Conservation (phyloP, 2,113 vertebrate genomes). For the Hippocampus barbouri region DNA sequence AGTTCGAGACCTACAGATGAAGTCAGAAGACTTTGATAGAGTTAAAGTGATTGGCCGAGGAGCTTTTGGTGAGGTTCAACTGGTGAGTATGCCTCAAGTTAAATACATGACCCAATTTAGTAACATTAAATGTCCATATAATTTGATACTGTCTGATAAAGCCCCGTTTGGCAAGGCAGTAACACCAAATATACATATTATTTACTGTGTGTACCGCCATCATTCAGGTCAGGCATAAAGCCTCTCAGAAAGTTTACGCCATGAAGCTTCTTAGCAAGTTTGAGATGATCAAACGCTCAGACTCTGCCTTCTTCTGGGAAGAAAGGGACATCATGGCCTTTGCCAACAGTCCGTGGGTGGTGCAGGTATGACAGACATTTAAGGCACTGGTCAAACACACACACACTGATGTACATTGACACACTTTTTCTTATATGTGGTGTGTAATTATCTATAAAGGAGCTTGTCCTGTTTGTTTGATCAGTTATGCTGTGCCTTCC, state of each 20-base stretch:
- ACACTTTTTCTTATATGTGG: background rate
- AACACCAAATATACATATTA: too few relatives aligned
- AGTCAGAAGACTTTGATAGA: slow-evolving; percentile 96
- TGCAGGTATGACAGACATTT: slow-evolving; percentile 80
- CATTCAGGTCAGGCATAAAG: slow-evolving; percentile 90
- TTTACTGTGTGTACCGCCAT: background rate
- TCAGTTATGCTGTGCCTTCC: slow-evolving; percentile 97
- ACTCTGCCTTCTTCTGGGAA: slow-evolving; percentile 99
- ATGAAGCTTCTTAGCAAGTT: slow-evolving; percentile 99
- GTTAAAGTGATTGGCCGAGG: slow-evolving; percentile 98
- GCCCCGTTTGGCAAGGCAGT: background rate
- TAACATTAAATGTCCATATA: background rate
- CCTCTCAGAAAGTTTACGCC: slow-evolving; percentile 94
- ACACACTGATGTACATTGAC: background rate
- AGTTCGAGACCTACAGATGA: slow-evolving; percentile 90
- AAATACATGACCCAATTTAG: background rate
- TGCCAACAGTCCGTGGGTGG: slow-evolving; percentile 94
- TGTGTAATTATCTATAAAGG: background rate
- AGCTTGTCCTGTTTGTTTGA: slow-evolving; percentile 4
- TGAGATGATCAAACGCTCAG: slow-evolving; percentile 99
- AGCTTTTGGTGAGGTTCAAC: slow-evolving; percentile 96
- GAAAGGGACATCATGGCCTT: slow-evolving; percentile 99
- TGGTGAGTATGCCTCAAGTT: slow-evolving; percentile 77
- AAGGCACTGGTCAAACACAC: background rate
- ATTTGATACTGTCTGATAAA: background rate